Evolutionary conservation across 2,888 invertebrate species (phyloP).

Genomic region (Phaonia tiefii): DNA sequence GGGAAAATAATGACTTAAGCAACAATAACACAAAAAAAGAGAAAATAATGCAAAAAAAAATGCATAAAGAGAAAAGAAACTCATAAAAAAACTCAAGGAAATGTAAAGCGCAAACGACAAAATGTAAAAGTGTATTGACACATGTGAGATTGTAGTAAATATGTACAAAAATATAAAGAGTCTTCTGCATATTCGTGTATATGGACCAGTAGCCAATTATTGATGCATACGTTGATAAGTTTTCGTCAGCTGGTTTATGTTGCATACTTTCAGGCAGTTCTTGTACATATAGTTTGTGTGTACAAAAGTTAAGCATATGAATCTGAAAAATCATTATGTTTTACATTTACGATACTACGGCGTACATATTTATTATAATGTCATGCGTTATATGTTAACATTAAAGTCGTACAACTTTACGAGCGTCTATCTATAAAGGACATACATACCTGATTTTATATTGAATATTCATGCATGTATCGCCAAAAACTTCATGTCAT

Average conservation of each 20-base stretch:
- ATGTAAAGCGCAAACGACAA: background rate
- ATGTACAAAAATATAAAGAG: background rate
- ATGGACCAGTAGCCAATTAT: slow-evolving; percentile 28
- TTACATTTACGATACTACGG: slow-evolving; percentile 26
- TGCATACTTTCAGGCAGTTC: background rate
- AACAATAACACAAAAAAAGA: background rate
- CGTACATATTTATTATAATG: slow-evolving; percentile 20
- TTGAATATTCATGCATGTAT: background rate
- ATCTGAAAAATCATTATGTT: slow-evolving; percentile 46
- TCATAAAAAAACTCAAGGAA: slow-evolving; percentile 12
- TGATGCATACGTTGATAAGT: background rate
- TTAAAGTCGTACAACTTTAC: no score
- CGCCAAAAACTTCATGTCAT: background rate
- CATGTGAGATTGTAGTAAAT: background rate
- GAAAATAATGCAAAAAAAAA: no score
- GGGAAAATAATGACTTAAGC: slow-evolving; percentile 33
- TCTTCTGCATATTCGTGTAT: background rate
- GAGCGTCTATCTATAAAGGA: no score
- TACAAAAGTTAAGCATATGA: slow-evolving; percentile 8
- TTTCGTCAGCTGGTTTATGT: background rate
- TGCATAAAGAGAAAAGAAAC: background rate
- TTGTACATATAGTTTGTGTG: background rate
- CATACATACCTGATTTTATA: background rate
- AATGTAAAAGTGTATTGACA: slow-evolving; percentile 25
- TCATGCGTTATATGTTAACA: background rate